Evolutionary conservation across 1,140 invertebrate species (phyloP).

Genomic region (Acromyrmex echinatior): DNA sequence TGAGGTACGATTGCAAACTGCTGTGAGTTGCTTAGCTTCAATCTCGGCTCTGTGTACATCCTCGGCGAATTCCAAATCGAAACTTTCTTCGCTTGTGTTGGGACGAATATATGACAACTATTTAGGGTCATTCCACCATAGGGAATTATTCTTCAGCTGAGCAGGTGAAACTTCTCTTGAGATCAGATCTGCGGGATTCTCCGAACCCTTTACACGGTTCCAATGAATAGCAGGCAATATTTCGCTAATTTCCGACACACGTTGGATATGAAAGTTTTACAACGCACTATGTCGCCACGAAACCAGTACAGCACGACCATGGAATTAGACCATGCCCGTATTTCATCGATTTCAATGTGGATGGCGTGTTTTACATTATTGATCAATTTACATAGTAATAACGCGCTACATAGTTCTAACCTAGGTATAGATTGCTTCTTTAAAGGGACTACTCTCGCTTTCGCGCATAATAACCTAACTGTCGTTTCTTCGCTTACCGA

Average conservation of each 20-base stretch:
- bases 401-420: neutral
- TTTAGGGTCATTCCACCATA: neutral
- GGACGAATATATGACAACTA: no score
- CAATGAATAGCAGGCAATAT: neutral
- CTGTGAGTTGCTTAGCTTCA: no score
- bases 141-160: neutral
- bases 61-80: no score
- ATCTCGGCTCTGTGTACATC: no score
- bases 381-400: constrained; percentile 39
- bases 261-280: neutral
- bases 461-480: no score
- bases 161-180: constrained; percentile 64
- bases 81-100: no score
- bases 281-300: neutral
- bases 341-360: neutral
- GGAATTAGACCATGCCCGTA: constrained; percentile 52
- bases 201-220: constrained; percentile 9
- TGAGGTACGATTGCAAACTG: no score
- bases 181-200: constrained; percentile 77
- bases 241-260: neutral
- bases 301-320: constrained; percentile 80
- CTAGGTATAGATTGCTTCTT: no score
- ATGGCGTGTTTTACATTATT: constrained; percentile 13
- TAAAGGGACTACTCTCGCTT: no score
- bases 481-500: no score